A percentile compares a stretch with the other conserved stretches of the same genome.
phyloP scores from a whole-genome alignment of 2,113 vertebrate genomes.

The Macroglossus sobrinus region DNA sequence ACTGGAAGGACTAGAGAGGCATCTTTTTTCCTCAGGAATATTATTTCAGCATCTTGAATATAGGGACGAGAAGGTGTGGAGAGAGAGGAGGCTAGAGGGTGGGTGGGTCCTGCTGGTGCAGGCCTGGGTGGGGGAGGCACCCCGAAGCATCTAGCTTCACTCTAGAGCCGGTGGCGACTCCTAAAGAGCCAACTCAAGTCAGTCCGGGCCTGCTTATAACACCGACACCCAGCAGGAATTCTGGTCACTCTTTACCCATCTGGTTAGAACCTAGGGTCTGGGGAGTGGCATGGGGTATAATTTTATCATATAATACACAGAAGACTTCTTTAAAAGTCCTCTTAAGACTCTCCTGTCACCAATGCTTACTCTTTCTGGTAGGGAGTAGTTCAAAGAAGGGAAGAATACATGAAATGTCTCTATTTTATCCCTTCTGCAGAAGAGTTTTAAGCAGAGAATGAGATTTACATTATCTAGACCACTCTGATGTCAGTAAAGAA shows the following conservation, averaged over 20 bases:
- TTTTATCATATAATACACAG: neutral
- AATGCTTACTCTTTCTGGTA: neutral
- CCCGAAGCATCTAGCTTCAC: neutral
- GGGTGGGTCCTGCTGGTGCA: accelerated
- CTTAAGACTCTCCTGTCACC: neutral
- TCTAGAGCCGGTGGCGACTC: neutral
- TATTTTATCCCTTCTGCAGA: neutral
- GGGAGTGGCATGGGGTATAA: neutral
- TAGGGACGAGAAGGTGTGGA: neutral
- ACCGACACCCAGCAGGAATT: neutral
- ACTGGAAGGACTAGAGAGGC: neutral
- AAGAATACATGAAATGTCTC: neutral
- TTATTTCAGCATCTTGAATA: neutral
- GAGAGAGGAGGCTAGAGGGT: neutral
- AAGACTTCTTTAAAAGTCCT: neutral
- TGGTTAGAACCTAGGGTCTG: neutral
- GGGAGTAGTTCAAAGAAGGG: neutral
- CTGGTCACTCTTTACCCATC: neutral
- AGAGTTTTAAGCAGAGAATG: neutral
- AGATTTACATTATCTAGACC: neutral
- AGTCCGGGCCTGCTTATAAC: neutral
- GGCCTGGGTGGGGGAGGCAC: neutral
- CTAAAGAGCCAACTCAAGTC: neutral
- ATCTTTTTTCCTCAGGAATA: neutral
- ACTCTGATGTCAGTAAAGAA: neutral